A percentile compares a stretch with the other conserved stretches of the same genome.
Evolutionary conservation across 2,888 invertebrate genomes (phyloP).

Genomic region (Drosophila rellima): DNA sequence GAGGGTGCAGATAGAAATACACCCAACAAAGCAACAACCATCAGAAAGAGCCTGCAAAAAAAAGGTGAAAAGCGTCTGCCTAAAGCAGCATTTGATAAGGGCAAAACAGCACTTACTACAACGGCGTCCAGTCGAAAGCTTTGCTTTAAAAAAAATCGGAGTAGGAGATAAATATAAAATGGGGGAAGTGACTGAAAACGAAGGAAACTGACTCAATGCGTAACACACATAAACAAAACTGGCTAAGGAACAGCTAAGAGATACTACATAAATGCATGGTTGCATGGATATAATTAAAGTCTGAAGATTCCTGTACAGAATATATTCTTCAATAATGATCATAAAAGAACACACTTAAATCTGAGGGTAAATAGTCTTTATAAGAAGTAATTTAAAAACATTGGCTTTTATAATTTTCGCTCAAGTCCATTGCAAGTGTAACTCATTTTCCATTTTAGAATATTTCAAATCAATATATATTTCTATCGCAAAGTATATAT

Average conservation of each 20-base stretch:
- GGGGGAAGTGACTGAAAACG: slow-evolving; percentile 17
- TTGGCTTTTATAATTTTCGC: neutral
- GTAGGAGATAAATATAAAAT: slow-evolving; percentile 4
- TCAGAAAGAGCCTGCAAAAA: neutral
- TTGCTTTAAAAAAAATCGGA: slow-evolving; percentile 27
- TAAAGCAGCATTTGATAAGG: slow-evolving; percentile 60
- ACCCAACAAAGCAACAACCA: slow-evolving; percentile 13
- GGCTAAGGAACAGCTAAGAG: slow-evolving; percentile 3
- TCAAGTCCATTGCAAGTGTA: neutral
- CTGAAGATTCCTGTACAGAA: too few relatives aligned
- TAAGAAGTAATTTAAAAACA: neutral
- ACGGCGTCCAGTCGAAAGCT: slow-evolving; percentile 39
- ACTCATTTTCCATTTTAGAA: neutral
- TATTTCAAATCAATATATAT: neutral
- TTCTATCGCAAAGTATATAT: neutral
- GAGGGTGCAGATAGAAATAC: slow-evolving; percentile 52
- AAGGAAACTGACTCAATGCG: slow-evolving; percentile 16
- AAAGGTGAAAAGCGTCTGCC: slow-evolving; percentile 57
- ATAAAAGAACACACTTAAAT: too few relatives aligned
- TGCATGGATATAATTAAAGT: too few relatives aligned
- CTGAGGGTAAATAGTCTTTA: too few relatives aligned
- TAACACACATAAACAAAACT: slow-evolving; percentile 4
- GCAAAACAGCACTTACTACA: slow-evolving; percentile 35
- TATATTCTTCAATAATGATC: too few relatives aligned
- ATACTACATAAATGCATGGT: slow-evolving; percentile 18